Evolutionary conservation across 2,113 vertebrate genomes (phyloP), one percentile per base, ranked within the genome.

Genomic region (Alligator mississippiensis): DNA sequence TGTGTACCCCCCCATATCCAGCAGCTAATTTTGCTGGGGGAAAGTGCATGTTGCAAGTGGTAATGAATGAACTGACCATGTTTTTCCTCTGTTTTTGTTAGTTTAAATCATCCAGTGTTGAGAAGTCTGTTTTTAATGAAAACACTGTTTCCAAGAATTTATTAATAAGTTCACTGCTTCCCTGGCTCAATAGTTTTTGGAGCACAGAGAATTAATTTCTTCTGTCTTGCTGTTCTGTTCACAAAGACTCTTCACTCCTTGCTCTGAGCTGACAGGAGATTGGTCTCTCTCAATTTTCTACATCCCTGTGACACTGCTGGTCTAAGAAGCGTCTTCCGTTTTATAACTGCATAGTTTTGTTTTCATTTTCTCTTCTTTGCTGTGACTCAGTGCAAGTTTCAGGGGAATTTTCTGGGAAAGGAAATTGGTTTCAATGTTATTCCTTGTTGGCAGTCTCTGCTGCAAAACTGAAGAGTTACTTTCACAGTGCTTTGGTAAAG

Each of bases 361-460:
- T 87, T 96, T 94, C 90, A 34, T 79, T 95, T 82, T 79, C 58
- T 66, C 57, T 47, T 55, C 9, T 54, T 66, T 79, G 47, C 77
- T 92, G 82, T 75, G 55, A 58, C 30, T 0, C 0, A 3, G 0
- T 1, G 34, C 10, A 24, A 10, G 18, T 74, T 89, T 92, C 85
- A 72, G 19, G 62, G 27, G 47, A 89, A 85, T 58, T 59, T 16
- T n/a, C 21, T 59, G 59, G 10, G 91, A 68, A 66, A 34, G n/a
- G 74, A 27, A 34, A 70, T 14, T 28, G 4, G 0, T 4, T 9
- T 59, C 17, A 63, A 63, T 77, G 34, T 76, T 88, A 27, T 54
- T 89, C 62, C 94, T 47, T 92, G 24, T 66, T 78, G 66, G 17
- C 66, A 5, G 77, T 85, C 19, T 86, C 1, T 0, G 86, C 27